Evolutionary conservation across 2,888 invertebrate species (phyloP).

Genomic region (Stomorhina lunata): DNA sequence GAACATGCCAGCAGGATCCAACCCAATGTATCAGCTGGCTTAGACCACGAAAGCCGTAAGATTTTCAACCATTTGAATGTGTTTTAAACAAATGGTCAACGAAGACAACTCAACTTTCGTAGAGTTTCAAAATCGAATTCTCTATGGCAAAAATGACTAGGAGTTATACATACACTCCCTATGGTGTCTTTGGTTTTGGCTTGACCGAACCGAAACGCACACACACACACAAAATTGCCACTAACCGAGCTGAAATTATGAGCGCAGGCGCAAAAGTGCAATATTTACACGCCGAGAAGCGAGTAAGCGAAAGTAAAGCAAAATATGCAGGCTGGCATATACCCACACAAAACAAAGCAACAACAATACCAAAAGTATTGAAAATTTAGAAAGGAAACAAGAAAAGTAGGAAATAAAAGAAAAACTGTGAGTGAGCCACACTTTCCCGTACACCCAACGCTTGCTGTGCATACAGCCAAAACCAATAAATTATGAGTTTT

Average conservation of each 20-base stretch:
- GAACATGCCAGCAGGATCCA: constrained; percentile 73
- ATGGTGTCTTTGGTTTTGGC: constrained; percentile 68
- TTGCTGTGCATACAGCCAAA: constrained; percentile 56
- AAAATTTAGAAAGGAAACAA: constrained; percentile 38
- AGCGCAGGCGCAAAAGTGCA: constrained; percentile 58
- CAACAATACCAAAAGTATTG: too few species aligned
- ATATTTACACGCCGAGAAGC: constrained; percentile 52
- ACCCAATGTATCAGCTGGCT: constrained; percentile 68
- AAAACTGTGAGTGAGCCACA: constrained; percentile 6
- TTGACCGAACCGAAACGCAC: constrained; percentile 37
- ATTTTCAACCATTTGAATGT: constrained; percentile 73
- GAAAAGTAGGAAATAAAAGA: background rate
- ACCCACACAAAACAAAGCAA: background rate
- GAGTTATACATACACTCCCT: constrained; percentile 68
- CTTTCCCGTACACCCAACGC: constrained; percentile 1
- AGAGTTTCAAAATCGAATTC: constrained; percentile 58
- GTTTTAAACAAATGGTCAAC: constrained; percentile 73
- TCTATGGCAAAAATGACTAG: constrained; percentile 69
- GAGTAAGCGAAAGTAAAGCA: background rate
- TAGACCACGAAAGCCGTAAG: constrained; percentile 63
- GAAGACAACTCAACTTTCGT: constrained; percentile 68
- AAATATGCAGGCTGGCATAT: constrained; percentile 23
- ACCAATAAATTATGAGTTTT: constrained; percentile 66
- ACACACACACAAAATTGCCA: constrained; percentile 51
- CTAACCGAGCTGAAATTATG: constrained; percentile 46